Evolutionary conservation across 2,113 vertebrate species (phyloP), one percentile per base, ranked within the genome.

Genomic region (Thryonomys swinderianus): DNA sequence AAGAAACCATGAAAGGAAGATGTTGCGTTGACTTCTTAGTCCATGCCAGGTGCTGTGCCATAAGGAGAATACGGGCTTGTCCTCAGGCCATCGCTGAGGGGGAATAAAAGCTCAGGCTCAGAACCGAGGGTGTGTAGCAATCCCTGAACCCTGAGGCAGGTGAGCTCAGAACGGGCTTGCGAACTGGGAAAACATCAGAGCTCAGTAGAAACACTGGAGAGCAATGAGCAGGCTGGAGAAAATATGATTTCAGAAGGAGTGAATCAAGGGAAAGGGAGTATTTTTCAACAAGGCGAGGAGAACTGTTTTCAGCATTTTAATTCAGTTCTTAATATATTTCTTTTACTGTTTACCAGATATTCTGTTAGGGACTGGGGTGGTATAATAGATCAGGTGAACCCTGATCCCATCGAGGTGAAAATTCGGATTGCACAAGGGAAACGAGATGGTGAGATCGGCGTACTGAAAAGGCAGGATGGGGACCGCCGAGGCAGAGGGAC

Each of bases 161-260:
- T 51, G 7, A 3, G 16, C 6, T 48, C 25, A 18, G 16, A 67
- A 8, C 1, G 57, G 55, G 48, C 48, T 67, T 62, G 30, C 12
- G 16, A n/a, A 18, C 59, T 45, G 20, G 80, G 76, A 53, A 66
- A 45, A 67, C 45, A 13, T 4, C 20, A 7, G 1, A 42, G 2
- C 3, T 48, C 40, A 93, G 5, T 14, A 40, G 40, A n/a, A 71
- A 48, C 23, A 37, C 0, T 18, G 6, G 25, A 25, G 55, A 71
- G 37, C 64, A 57, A 93, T 76, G 9, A 66, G 51, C 32, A 69
- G 17, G 6, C 20, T 27, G 48, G 11, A 20, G 48, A 55, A 79
- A 16, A 48, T 2, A 1, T 1, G 14, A 13, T 1, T 61, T 4
- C 0, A 18, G 32, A 55, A 23, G 32, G 48, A 57, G 34, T 42